Evolutionary conservation across 1,140 invertebrate species (phyloP), one percentile per base, ranked within the genome.

Genomic region (Yoshiicerus persimilis): DNA sequence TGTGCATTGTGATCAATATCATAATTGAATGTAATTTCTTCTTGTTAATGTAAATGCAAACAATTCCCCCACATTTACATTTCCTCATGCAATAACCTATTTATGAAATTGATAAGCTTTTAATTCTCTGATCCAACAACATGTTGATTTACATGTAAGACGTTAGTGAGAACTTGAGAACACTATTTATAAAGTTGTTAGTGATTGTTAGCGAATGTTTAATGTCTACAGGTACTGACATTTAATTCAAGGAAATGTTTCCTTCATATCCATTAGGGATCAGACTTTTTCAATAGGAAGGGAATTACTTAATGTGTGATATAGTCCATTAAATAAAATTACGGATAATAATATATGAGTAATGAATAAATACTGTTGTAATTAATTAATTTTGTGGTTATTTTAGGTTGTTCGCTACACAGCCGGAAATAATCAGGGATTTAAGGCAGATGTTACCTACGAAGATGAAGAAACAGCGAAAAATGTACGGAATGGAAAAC

Each of bases 361-460:
- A n/a, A n/a, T n/a, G n/a, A n/a, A n/a, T n/a, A n/a, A n/a, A n/a
- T n/a, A n/a, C n/a, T n/a, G n/a, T 62, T 62, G n/a, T 27, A 25
- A 25, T 23, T 23, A 25, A 27, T 47, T 84, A 20, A 36, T 75
- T 86, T 36, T 86, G 6, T 75, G 20, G n/a, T 36, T 25, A 87
- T 87, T 56, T 62, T 88, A 96, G 92, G 95, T 94, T 87, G 96
- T 96, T 16, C 95, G 95, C 5, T 96, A 96, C 92, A 95, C 95
- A 66, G 96, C 96, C 0, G 96, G 96, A 90, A 96, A 95, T 94
- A 94, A 95, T 91, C 95, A 94, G 9, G 96, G 96, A 10, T 96
- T 95, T 92, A 95, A 96, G 91, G 96, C 96, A n/a, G 95, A 96
- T 88, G 96, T 96, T 3, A 94, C 95, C 88, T 96, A 96, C 91